Evolutionary conservation across 2,888 invertebrate genomes (phyloP).

Genomic region (Eilema caniola): DNA sequence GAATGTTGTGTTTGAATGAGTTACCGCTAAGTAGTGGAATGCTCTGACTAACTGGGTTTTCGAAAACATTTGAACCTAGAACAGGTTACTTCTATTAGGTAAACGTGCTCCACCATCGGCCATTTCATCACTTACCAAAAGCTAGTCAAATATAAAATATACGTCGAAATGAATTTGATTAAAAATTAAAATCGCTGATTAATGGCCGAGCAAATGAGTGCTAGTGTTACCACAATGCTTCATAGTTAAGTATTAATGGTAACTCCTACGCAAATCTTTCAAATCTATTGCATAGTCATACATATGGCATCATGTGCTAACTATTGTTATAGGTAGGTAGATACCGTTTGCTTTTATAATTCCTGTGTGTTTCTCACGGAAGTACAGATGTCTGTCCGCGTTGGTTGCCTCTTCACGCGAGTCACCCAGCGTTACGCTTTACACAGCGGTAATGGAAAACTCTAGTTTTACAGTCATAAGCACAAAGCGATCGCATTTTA

Average conservation of each 20-base stretch:
- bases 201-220: too few species aligned
- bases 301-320: slow-evolving; percentile 3
- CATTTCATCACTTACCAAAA: too few species aligned
- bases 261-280: not conserved
- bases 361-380: slow-evolving; percentile 52
- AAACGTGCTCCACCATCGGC: too few species aligned
- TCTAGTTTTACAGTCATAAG: slow-evolving; percentile 60
- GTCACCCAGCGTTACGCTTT: slow-evolving; percentile 58
- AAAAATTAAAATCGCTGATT: too few species aligned
- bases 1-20: too few species aligned
- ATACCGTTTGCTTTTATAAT: slow-evolving; percentile 45
- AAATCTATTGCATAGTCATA: not conserved
- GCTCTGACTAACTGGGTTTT: too few species aligned
- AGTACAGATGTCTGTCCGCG: slow-evolving; percentile 45
- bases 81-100: too few species aligned
- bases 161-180: too few species aligned
- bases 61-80: too few species aligned
- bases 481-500: slow-evolving; percentile 41
- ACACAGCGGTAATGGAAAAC: slow-evolving; percentile 75
- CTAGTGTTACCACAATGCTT: too few species aligned
- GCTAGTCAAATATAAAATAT: too few species aligned
- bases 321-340: slow-evolving; percentile 34
- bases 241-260: not conserved
- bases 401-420: slow-evolving; percentile 66
- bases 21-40: too few species aligned